A percentile compares a stretch with the other conserved stretches of the same genome.
Evolutionary conservation across 2,888 invertebrate species (phyloP).

Genomic region (Epinotia bilunana): DNA sequence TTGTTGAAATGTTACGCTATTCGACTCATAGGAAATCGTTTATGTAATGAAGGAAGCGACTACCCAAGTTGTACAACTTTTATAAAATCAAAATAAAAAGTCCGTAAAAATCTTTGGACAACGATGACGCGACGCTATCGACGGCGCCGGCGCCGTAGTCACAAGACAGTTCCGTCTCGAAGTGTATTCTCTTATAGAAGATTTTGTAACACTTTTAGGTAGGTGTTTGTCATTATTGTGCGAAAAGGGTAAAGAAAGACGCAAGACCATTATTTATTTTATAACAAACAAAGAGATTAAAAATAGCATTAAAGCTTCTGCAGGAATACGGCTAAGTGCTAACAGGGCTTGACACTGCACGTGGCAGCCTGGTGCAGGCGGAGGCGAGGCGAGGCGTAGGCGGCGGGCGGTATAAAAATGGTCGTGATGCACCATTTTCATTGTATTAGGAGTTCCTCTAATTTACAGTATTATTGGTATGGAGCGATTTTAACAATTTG

Average conservation of each 20-base stretch:
- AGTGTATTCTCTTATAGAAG: too few relatives aligned
- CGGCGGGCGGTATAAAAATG: not conserved
- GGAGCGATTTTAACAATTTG: too few relatives aligned
- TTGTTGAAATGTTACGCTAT: slow-evolving; percentile 48
- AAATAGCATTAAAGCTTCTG: slow-evolving; percentile 6
- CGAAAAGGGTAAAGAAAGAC: not conserved
- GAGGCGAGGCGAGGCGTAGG: not conserved
- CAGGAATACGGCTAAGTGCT: slow-evolving; percentile 2
- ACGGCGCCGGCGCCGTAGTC: not conserved
- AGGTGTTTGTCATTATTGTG: not conserved
- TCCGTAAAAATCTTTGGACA: too few relatives aligned
- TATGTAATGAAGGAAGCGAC: slow-evolving; percentile 37
- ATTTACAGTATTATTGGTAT: too few relatives aligned
- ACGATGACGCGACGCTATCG: not conserved
- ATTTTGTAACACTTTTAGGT: not conserved
- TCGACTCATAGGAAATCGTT: slow-evolving; percentile 41
- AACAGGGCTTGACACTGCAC: not conserved
- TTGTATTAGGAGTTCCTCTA: too few relatives aligned
- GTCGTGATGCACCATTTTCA: too few relatives aligned
- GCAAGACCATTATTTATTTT: slow-evolving; percentile 5
- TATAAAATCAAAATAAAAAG: slow-evolving; percentile 2
- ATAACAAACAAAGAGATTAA: slow-evolving; percentile 6
- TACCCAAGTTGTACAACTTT: slow-evolving; percentile 37
- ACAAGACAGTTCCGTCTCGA: not conserved
- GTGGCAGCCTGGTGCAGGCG: slow-evolving; percentile 9